Evolutionary conservation across 2,113 vertebrate genomes (phyloP).

Genomic region (Garra rufa): DNA sequence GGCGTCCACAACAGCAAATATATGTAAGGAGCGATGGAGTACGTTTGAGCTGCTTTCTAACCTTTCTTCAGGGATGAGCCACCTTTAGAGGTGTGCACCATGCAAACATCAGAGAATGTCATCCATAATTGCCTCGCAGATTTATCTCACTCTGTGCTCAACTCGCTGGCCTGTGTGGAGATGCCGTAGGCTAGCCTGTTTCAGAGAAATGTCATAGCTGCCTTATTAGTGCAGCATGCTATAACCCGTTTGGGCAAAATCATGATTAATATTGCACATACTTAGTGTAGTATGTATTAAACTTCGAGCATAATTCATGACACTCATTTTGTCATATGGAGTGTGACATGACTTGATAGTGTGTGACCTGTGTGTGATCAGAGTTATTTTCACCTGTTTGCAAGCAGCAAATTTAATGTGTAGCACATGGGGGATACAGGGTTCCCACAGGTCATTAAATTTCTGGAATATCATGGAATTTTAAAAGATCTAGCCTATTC

Average conservation of each 20-base stretch:
- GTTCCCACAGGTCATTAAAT: too few relatives aligned
- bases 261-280: not conserved
- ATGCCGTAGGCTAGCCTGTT: slow-evolving; percentile 25
- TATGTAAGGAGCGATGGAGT: not conserved
- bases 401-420: not conserved
- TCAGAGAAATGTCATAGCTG: slow-evolving; percentile 24
- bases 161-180: not conserved
- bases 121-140: slow-evolving; percentile 48
- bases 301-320: too few relatives aligned
- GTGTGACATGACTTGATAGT: too few relatives aligned
- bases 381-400: not conserved
- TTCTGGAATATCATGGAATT: too few relatives aligned
- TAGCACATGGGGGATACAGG: too few relatives aligned
- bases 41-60: slow-evolving; percentile 24
- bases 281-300: not conserved
- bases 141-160: slow-evolving; percentile 28
- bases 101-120: slow-evolving; percentile 47
- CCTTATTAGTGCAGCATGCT: not conserved
- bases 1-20: slow-evolving; percentile 13
- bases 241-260: not conserved
- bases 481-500: too few relatives aligned
- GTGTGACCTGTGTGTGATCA: too few relatives aligned
- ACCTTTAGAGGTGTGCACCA: slow-evolving; percentile 28
- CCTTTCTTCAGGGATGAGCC: slow-evolving; percentile 19
- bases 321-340: too few relatives aligned